Evolutionary conservation across 2,888 invertebrate species (phyloP), one percentile per base, ranked within the genome.

Genomic region (Ethmia dodecea): DNA sequence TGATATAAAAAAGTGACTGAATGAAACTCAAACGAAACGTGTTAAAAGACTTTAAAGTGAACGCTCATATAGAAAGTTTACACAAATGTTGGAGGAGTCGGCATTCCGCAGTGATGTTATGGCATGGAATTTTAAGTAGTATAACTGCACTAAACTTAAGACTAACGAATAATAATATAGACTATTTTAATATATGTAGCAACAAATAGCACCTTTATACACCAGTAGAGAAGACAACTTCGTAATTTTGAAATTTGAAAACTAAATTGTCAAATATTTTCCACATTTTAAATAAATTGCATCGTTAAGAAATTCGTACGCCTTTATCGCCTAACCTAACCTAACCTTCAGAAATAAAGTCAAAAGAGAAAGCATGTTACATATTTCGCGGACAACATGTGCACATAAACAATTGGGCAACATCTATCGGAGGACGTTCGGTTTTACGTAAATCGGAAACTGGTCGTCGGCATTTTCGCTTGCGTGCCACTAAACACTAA

Each of bases 361-460:
- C n/a, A n/a, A n/a, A n/a, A n/a, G n/a, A n/a, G n/a, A n/a, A n/a
- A n/a, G n/a, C n/a, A n/a, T n/a, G n/a, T n/a, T n/a, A n/a, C n/a
- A n/a, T n/a, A n/a, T 8, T 28, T 28, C n/a, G 13, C 12, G 3
- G 13, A 12, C 28, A 11, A 13, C 13, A 13, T 5, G 5, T 13
- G n/a, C 18, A 31, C 15, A 15, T 33, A 10, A 33, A 33, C 9
- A 6, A 33, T 33, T 33, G 28, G 20, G 33, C 14, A 33, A 33
- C 10, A 27, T 18, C 33, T 27, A 33, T 28, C 28, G 60, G 63
- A 66, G 69, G 69, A 67, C 57, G 45, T 48, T 41, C 38, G 28
- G 37, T 44, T 58, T 63, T 67, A 53, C 65, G 67, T 43, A 69
- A 72, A 67, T 52, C 53, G 51, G 48, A 9, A 12, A 60, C 41